These are phyloP conservation scores for Cyclina sinensis DNA, from an alignment of 1,140 invertebrate genomes.

Conservation along the genomic window DNA sequence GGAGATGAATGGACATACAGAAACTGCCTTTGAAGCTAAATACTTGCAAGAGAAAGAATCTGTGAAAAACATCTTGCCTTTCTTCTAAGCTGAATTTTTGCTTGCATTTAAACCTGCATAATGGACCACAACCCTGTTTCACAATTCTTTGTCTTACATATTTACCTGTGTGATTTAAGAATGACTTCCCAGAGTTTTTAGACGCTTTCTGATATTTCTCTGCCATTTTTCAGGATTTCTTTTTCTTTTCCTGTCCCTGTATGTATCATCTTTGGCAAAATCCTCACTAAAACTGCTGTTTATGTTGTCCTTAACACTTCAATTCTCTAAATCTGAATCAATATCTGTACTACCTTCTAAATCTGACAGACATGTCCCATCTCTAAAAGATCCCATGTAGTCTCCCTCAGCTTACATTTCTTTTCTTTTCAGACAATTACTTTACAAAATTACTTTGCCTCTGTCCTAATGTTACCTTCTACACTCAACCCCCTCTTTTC, in stretches of 20 bases:
- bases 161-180: background rate
- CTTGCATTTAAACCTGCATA: constrained; percentile 54
- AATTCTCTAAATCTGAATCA: too few relatives aligned
- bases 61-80: constrained; percentile 47
- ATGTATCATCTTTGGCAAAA: background rate
- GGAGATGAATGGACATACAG: constrained; percentile 29
- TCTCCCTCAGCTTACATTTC: too few relatives aligned
- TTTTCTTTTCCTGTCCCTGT: constrained; percentile 3
- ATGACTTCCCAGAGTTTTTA: background rate
- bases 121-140: constrained; percentile 15
- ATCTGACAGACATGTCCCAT: too few relatives aligned
- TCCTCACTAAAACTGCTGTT: too few relatives aligned
- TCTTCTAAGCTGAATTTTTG: constrained; percentile 32
- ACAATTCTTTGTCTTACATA: background rate
- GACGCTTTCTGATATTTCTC: constrained; percentile 14
- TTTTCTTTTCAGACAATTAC: too few relatives aligned
- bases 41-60: constrained; percentile 19
- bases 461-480: too few relatives aligned
- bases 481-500: too few relatives aligned
- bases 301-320: too few relatives aligned
- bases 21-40: constrained; percentile 37
- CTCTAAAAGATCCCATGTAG: too few relatives aligned
- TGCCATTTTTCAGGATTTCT: background rate
- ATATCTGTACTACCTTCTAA: too few relatives aligned
- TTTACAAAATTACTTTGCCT: too few relatives aligned